Evolutionary conservation across 1,140 invertebrate species (phyloP).

Genomic region (Achatina immaculata): DNA sequence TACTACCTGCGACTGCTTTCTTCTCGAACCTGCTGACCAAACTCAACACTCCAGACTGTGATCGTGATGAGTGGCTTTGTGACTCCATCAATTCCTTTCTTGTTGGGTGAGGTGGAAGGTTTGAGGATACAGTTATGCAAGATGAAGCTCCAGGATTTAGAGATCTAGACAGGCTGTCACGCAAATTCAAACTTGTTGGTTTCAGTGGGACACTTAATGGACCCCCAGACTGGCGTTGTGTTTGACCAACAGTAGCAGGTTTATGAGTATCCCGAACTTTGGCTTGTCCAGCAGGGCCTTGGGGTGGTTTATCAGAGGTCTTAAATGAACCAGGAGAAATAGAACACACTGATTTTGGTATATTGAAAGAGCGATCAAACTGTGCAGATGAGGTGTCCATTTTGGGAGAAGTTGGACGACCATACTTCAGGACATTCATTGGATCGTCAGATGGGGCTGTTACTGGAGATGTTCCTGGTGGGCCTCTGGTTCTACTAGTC

Average conservation of each 20-base stretch:
- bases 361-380: background rate
- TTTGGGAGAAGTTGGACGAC: conserved; percentile 26
- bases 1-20: background rate
- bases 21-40: conserved; percentile 33
- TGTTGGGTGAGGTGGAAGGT: background rate
- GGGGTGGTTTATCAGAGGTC: background rate
- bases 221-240: background rate
- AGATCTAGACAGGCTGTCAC: background rate
- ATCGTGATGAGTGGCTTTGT: background rate
- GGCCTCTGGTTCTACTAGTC: background rate
- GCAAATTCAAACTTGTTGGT: conserved; percentile 16
- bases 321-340: background rate
- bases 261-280: background rate
- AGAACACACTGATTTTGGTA: background rate
- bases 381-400: background rate
- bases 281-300: background rate
- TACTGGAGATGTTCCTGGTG: background rate
- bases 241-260: background rate
- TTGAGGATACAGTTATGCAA: background rate
- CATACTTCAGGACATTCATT: conserved; percentile 14
- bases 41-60: conserved; percentile 1
- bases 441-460: background rate
- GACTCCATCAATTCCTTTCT: background rate
- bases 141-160: background rate
- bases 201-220: background rate